Base-by-base conservation (phyloP, 2,797 vertebrate species). In the Lepus oiostolus region DNA sequence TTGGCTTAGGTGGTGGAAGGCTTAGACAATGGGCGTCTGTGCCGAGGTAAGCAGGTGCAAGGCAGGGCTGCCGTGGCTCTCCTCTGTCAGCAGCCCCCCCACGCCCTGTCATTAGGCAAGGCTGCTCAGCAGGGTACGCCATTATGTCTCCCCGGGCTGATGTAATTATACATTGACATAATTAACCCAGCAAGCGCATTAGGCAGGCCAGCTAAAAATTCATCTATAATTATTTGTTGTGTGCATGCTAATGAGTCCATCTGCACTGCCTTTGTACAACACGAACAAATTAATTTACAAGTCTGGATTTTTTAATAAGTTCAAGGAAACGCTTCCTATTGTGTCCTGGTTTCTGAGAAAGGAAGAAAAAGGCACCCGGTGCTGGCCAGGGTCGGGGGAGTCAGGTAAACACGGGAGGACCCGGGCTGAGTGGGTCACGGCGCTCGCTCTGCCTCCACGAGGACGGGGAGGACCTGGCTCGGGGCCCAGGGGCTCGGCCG, bases 181-280 rank as follows among this genome's bases (percentile, higher is more conserved):
- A 99, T 99, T 99, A 99, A 99, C 99, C 99, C 99, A 99, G 99
- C 99, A 99, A 99, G 99, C 99, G 99, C 99, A 99, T 99, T 99
- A 99, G 99, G 99, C 99, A 98, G 99, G 99, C 99, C 99, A 98
- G 99, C 99, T 99, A 99, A 99, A 99, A 99, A 99, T 98, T 98
- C 98, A 98, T 98, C 99, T 99, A 99, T 99, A 99, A 99, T 99
- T 99, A 99, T 99, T 99, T 99, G 99, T 99, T 99, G 99, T 99
- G 99, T 98, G 99, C 99, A 99, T 99, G 99, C 99, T 99, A 99
- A 99, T 99, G 99, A 99, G 99, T 99, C 99, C 99, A 99, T 99
- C 99, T 99, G 99, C 99, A 99, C 99, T 98, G 98, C 99, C 99
- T 99, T 99, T 99, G 99, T 99, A 99, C 99, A 99, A 99, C 99